A percentile compares a stretch with the other conserved stretches of the same genome.
Conservation (phyloP, 1,140 invertebrate genomes). For the Euwallacea fornicatus region DNA sequence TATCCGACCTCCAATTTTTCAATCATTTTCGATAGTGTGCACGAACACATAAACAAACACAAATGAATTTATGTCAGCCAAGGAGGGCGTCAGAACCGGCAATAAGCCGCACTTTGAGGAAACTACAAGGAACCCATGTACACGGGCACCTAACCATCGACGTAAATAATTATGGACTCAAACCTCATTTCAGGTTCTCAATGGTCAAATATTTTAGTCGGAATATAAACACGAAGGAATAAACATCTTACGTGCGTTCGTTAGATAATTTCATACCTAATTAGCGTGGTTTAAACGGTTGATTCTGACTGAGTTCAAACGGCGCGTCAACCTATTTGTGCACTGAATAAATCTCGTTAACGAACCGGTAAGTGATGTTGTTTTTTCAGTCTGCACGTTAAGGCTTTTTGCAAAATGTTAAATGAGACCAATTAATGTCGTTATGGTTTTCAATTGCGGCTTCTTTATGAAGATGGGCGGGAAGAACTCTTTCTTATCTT, state of each 20-base stretch:
- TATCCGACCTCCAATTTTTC: no score
- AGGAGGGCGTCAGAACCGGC: no score
- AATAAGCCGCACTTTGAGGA: no score
- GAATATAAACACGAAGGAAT: conserved; percentile 44
- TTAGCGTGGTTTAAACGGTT: conserved; percentile 13
- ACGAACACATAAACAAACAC: no score
- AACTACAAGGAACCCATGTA: no score
- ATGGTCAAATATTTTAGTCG: conserved; percentile 47
- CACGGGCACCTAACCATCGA: conserved; percentile 39
- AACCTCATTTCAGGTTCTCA: conserved; percentile 47
- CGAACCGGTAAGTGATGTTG: conserved; percentile 20
- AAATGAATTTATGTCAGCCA: no score
- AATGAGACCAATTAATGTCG: conserved; percentile 7
- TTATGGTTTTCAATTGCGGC: conserved; percentile 6
- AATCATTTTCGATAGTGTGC: no score
- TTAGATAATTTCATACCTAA: conserved; percentile 28
- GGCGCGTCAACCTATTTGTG: conserved; percentile 16
- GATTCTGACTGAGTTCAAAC: conserved; percentile 4
- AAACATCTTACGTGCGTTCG: conserved; percentile 34
- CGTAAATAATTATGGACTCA: conserved; percentile 44
- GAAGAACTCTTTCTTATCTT: no score
- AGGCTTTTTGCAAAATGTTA: conserved; percentile 12
- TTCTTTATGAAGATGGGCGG: neutral
- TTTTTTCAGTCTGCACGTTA: conserved; percentile 6
- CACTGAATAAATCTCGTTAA: conserved; percentile 25